Base-by-base conservation (phyloP, 2,797 vertebrate species). In the Dendrocincla tyrannina region DNA sequence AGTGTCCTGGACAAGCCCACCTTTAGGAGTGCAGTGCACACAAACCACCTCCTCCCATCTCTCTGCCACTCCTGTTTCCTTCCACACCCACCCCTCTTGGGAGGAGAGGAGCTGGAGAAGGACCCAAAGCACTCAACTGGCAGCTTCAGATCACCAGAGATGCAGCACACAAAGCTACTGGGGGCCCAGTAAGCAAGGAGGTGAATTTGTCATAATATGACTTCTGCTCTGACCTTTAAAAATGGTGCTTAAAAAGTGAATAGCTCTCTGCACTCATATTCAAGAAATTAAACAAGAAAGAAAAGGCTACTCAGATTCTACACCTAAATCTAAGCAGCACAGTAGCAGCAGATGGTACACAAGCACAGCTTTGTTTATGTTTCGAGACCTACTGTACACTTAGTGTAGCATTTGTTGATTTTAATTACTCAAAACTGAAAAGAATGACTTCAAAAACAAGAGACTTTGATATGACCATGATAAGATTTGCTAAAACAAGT, bases 351-450 rank as follows among this genome's bases (percentile, higher is more conserved):
- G 97, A 97, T 97, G 96, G 95, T 91, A 93, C 79, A 95, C 94
- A 95, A 96, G 92, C 96, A 97, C 95, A 97, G 96, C 93, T 97
- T 97, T 97, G 96, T 97, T 97, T 97, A 97, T 95, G 94, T 97
- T 97, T 96, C 85, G 33, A 97, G 96, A 97, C 97, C 95, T 97
- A 96, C 91, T 97, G 96, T 95, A 97, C 96, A 97, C 95, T 97
- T 95, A 96, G 92, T 94, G 92, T 95, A 97, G 93, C 95, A 97
- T 96, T 97, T 96, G 95, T 96, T 96, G 94, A 97, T 97, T 97
- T 97, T 97, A 97, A 97, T 97, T 97, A 97, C 94, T 95, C 95
- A 96, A 96, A 97, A 97, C 96, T 96, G 97, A 97, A 97, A 89
- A 97, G 96, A 93, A 96, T 96, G 93, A 96, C 96, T 97, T 96